phyloP scores from a whole-genome alignment of 1,140 invertebrate genomes.

The Temnothorax nylanderi region DNA sequence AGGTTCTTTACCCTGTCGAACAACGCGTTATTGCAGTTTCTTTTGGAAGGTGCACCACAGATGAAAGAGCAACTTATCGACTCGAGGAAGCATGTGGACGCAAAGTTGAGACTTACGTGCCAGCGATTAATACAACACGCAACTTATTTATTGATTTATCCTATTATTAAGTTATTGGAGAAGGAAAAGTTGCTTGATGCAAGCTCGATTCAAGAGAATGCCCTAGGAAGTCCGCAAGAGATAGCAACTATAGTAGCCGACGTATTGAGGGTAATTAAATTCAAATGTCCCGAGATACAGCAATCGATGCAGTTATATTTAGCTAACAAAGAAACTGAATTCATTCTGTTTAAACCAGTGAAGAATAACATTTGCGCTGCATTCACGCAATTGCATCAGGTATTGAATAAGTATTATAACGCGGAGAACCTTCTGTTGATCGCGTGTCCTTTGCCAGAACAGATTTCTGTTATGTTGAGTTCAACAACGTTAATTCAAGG shows the following conservation, averaged over 20 bases:
- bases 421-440: constrained; percentile 94
- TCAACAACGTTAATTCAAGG: constrained; percentile 88
- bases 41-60: constrained; percentile 95
- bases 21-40: constrained; percentile 96
- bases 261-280: constrained; percentile 91
- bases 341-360: constrained; percentile 97
- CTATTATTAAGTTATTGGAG: constrained; percentile 90
- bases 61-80: constrained; percentile 97
- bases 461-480: constrained; percentile 95
- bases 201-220: constrained; percentile 86
- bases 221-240: constrained; percentile 85
- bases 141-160: constrained; percentile 91
- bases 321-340: constrained; percentile 98
- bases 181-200: constrained; percentile 87
- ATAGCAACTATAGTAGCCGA: constrained; percentile 85
- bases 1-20: constrained; percentile 95
- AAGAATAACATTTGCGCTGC: constrained; percentile 96
- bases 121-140: constrained; percentile 95
- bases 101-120: constrained; percentile 96
- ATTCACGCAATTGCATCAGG: constrained; percentile 94
- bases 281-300: constrained; percentile 92
- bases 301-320: constrained; percentile 97
- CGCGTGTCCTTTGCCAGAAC: constrained; percentile 95
- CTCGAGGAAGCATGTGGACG: constrained; percentile 97
- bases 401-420: constrained; percentile 91